Evolutionary conservation across 2,888 invertebrate genomes (phyloP), one percentile per base, ranked within the genome.

Genomic region (Lasioglossum calceatum): DNA sequence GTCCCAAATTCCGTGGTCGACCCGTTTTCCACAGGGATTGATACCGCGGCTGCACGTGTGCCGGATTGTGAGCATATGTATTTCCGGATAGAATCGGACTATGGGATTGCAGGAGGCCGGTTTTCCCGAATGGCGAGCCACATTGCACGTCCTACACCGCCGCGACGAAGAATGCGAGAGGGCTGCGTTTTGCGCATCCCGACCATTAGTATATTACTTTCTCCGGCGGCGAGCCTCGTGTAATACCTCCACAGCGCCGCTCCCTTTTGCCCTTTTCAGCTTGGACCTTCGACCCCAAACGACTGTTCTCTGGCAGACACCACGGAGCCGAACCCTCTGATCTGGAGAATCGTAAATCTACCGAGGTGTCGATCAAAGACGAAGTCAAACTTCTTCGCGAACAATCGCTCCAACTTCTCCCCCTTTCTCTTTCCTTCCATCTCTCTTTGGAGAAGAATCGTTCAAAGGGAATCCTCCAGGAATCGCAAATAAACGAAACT

Each of bases 131-230:
- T 61, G 83, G 71, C 50, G 70, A 50, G n/a, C 44, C 50, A 1
- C 50, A 39, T 50, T 50, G 16, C 61, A 3, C 54, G 54, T 8
- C 8, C 0, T 14, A 10, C 71, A 64, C 36, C 50, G 72, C 71
- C 58, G 42, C 61, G 44, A 58, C 16, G 73, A 84, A 77, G 84
- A 84, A 84, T 84, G 39, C 70, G 39, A n/a, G 67, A 54, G 54
- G 42, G 61, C 71, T 61, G 72, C 71, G 44, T 77, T 76, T 61
- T 44, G 64, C 50, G 54, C 39, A 67, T 64, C 39, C 16, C 77
- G 23, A 67, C 84, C 84, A 84, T 84, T 84, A 84, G 84, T 84
- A 61, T 84, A 84, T 84, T 84, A 84, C 84, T 84, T 84, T 78
- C 44, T 27, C 58, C 27, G 44, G 14, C 54, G 39, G 72, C 64